These are phyloP conservation scores for Drosophila nigricruria DNA, from an alignment of 2,888 invertebrate species.

Conservation along the genomic window DNA sequence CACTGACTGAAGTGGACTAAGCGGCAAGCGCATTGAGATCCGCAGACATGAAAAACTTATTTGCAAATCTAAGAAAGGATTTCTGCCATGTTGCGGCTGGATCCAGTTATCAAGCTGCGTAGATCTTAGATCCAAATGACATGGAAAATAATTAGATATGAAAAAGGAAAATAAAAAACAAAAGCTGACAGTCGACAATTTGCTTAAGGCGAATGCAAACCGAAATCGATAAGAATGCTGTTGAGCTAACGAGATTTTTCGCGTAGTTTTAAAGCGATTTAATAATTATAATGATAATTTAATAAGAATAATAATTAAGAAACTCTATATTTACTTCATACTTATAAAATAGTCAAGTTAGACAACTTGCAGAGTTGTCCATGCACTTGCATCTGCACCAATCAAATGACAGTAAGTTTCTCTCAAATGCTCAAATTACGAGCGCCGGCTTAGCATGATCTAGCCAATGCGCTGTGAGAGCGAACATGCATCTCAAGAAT, in stretches of 20 bases:
- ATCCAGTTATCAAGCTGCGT: conserved; percentile 6
- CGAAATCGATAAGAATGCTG: conserved; percentile 54
- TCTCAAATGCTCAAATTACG: background rate
- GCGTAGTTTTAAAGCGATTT: too few species aligned
- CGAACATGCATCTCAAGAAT: background rate
- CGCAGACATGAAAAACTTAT: conserved; percentile 43
- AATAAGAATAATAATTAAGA: too few species aligned
- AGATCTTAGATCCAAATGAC: background rate
- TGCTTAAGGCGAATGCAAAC: conserved; percentile 51
- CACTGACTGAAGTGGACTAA: conserved; percentile 27
- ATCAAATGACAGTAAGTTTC: background rate
- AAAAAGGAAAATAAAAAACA: background rate
- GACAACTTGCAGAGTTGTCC: background rate
- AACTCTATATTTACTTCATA: too few species aligned
- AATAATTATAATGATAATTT: too few species aligned
- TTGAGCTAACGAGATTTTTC: background rate
- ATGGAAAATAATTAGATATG: conserved; percentile 31
- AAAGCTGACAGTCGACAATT: conserved; percentile 36
- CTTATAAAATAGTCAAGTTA: too few species aligned
- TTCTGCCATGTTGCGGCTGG: conserved; percentile 31
- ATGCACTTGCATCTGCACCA: background rate
- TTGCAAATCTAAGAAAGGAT: conserved; percentile 43
- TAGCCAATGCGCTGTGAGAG: background rate
- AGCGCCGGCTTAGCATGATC: background rate
- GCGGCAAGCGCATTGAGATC: conserved; percentile 23